Conservation (phyloP, 2,797 vertebrate species). For the Balearica regulorum region DNA sequence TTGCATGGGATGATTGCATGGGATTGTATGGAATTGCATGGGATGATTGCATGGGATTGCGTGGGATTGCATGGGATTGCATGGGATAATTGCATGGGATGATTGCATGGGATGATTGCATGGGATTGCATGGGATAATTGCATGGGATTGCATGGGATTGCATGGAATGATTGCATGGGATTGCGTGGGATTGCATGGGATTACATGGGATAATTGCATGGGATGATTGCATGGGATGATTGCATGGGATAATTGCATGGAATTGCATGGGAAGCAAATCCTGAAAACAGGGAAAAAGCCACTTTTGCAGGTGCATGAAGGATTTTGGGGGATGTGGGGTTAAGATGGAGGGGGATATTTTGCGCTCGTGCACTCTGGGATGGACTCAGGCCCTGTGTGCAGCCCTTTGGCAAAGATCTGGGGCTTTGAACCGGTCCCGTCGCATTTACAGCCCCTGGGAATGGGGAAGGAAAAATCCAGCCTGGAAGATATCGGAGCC, state of each 20-base stretch:
- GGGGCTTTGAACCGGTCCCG: not conserved
- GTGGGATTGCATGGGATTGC: not conserved
- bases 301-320: fast-evolving
- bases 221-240: too few species aligned
- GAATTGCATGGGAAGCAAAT: not conserved
- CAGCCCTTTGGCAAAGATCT: fast-evolving
- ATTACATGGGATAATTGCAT: not conserved
- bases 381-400: fast-evolving
- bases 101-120: fast-evolving
- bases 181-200: not conserved
- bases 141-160: too few species aligned
- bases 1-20: not conserved
- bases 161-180: too few species aligned
- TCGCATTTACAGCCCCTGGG: not conserved
- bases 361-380: not conserved
- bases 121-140: too few species aligned
- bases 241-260: too few species aligned
- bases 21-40: not conserved
- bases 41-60: not conserved
- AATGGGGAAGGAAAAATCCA: not conserved
- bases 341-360: fast-evolving
- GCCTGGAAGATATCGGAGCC: fast-evolving
- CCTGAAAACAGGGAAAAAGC: fast-evolving
- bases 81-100: not conserved
- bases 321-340: fast-evolving